Evolutionary conservation across 2,888 invertebrate species (phyloP), one percentile per base, ranked within the genome.

Genomic region (Heteromyza rotundicornis): DNA sequence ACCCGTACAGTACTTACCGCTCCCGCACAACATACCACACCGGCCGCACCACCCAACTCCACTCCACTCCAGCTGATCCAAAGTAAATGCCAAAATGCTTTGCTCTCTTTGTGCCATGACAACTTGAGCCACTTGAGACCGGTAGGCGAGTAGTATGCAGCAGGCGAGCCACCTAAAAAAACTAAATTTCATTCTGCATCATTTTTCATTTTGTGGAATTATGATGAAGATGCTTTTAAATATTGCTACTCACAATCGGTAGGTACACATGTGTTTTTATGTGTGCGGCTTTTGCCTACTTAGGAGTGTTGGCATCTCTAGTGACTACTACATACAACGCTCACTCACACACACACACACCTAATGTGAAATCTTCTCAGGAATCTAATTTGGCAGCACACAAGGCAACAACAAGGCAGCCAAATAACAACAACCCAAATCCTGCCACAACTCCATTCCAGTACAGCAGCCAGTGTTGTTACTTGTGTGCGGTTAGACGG

Each of bases 141-240:
- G n/a, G n/a, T n/a, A n/a, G n/a, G 70, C 70, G 72, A 70, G 75
- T 71, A 76, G 70, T 70, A 73, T 70, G 32, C 32, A 12, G n/a
- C 32, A n/a, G 5, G 32, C 32, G 7, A 8, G 40, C 40, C 40
- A 40, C 40, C n/a, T 23, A 50, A 24, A 32, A n/a, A n/a, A 35
- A 22, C 20, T 54, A 12, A 35, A 20, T 54, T 54, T 35, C 22
- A 54, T 36, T 27, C 58, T 67, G 68, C 67, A 67, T 59, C 57
- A 62, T 64, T 64, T 67, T 68, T 64, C 63, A 65, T 67, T 66
- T 66, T 67, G 44, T n/a, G 70, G 68, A 73, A 66, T 73, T 73
- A 64, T 74, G 70, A 68, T 67, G 68, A 65, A 72, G 71, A 67
- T 69, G 71, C 71, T 72, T 68, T 74, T 67, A 66, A 72, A 75